Base-by-base conservation (phyloP, 2,797 vertebrate species). In the Sebastes nivosus region DNA sequence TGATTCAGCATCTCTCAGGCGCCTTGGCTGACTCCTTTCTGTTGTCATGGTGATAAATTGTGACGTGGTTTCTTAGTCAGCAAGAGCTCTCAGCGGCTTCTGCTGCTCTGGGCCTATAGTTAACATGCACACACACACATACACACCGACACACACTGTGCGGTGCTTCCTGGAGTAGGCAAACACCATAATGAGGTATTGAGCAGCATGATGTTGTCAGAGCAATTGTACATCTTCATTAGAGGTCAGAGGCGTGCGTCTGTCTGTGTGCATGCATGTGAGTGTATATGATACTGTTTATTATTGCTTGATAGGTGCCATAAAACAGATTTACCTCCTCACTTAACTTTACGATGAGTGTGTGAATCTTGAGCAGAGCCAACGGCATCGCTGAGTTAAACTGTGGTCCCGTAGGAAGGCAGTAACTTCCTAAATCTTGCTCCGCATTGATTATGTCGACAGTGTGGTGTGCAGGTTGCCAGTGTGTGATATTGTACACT, bases 31-130 rank as follows among this genome's bases (percentile, higher is more conserved):
- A n/a, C 74, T 83, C 52, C 67, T 84, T 65, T 76, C 74, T 79
- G 84, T 86, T 85, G 77, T 89, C 90, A 77, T 27, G 3, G 80
- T 92, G 88, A 94, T 87, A 87, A 87, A 90, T 79, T 87, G 80
- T 88, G 89, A 85, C 72, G 24, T 73, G 32, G 72, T 32, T 78
- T 85, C 82, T 92, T 90, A 91, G 87, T 93, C 93, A 95, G 92
- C 90, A 82, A 66, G 65, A 79, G 60, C 67, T 64, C 69, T 72
- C 69, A 67, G 77, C 2, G 11, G 84, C 77, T 79, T 87, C 60
- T 88, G 72, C 81, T 80, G 81, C 80, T 61, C 18, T 69, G 52
- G 36, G 60, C 42, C 46, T 27, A 46, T 61, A 50, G 52, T 72
- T 69, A 85, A 5, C 34, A 32, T 7, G 27, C 58, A 82, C 58